A percentile compares a stretch with the other conserved stretches of the same genome.
Conservation (phyloP, 2,797 vertebrate species). For the Notolabrus celidotus region DNA sequence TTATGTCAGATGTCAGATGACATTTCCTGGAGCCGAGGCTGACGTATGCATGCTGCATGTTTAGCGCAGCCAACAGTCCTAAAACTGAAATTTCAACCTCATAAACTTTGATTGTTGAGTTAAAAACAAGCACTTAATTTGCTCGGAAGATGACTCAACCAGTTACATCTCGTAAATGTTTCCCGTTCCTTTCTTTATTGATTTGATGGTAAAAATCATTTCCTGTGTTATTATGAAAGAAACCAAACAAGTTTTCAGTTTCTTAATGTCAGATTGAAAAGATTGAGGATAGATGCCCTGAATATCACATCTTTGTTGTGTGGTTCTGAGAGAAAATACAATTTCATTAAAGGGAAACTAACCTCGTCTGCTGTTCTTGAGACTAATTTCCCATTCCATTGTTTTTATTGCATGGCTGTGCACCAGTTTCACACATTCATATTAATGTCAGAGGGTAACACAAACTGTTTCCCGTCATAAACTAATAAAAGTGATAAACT, state of each 20-base stretch:
- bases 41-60: neutral
- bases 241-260: neutral
- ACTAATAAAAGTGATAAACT: constrained; percentile 59
- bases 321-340: constrained; percentile 12
- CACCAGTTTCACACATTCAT: constrained; percentile 48
- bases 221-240: too few species aligned
- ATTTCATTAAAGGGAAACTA: constrained; percentile 29
- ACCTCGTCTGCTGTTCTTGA: constrained; percentile 34
- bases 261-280: neutral
- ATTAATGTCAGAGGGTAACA: constrained; percentile 59
- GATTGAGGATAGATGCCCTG: neutral
- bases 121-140: neutral
- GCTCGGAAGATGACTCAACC: neutral
- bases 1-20: neutral
- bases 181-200: too few species aligned
- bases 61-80: neutral
- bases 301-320: neutral
- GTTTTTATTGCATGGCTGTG: constrained; percentile 30
- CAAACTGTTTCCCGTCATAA: constrained; percentile 32
- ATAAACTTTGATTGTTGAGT: too few species aligned
- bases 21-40: neutral
- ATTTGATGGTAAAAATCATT: neutral
- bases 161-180: neutral
- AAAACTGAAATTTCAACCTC: neutral
- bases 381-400: constrained; percentile 43